These are phyloP conservation scores for Punctoribates punctum DNA, from an alignment of 2,888 invertebrate species.

Conservation along the genomic window DNA sequence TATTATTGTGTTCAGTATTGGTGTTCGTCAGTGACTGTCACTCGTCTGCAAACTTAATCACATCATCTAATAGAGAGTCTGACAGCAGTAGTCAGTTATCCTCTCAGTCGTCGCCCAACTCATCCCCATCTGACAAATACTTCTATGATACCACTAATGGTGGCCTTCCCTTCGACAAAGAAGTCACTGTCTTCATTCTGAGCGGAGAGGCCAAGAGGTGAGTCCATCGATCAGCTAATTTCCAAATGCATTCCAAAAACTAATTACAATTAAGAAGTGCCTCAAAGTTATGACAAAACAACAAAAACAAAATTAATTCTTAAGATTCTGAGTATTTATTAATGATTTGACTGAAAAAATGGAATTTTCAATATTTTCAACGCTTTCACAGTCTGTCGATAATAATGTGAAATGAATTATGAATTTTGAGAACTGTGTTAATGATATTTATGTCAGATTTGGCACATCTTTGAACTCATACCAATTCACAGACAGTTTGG, in stretches of 20 bases:
- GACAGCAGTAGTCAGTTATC: neutral
- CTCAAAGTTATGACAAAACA: too few relatives aligned
- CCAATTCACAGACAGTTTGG: too few relatives aligned
- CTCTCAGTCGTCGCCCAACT: neutral
- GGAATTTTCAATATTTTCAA: too few relatives aligned
- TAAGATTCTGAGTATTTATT: too few relatives aligned
- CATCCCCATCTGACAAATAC: neutral
- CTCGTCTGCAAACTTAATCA: neutral
- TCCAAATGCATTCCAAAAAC: neutral
- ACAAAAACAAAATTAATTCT: too few relatives aligned
- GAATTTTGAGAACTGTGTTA: too few relatives aligned
- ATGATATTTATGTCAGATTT: too few relatives aligned
- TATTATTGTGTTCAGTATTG: neutral
- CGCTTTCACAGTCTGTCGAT: too few relatives aligned
- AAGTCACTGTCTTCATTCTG: slow-evolving; percentile 1
- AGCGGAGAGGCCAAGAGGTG: slow-evolving; percentile 30
- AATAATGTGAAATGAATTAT: too few relatives aligned
- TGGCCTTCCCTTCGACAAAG: neutral
- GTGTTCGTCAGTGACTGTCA: neutral
- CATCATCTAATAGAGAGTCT: neutral
- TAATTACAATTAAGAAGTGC: neutral
- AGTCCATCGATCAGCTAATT: neutral
- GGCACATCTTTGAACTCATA: too few relatives aligned
- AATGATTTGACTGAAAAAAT: too few relatives aligned
- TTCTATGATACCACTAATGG: neutral